These are phyloP conservation scores for Ernsta delagoae DNA, from an alignment of 2,888 invertebrate species.

Conservation along the genomic window DNA sequence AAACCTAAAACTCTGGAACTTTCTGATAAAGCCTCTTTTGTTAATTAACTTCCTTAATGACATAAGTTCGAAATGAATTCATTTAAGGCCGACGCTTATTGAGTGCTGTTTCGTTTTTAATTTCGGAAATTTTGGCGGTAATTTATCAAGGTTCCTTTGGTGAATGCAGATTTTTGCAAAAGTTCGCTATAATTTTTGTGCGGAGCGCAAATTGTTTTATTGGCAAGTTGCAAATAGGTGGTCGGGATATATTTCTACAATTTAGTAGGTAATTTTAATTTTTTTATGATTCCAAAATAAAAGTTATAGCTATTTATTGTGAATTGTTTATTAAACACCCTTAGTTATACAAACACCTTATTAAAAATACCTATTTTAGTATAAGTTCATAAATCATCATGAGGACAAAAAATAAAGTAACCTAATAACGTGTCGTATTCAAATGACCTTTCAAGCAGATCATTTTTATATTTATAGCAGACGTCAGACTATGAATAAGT, in stretches of 20 bases:
- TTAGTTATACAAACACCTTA: no score
- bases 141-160: slow-evolving; percentile 4
- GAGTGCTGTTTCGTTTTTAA: slow-evolving; percentile 48
- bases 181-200: no score
- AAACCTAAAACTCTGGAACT: slow-evolving; percentile 46
- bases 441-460: slow-evolving; percentile 16
- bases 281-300: no score
- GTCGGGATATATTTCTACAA: no score
- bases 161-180: not conserved
- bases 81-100: slow-evolving; percentile 41
- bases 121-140: slow-evolving; percentile 28
- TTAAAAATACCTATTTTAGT: not conserved
- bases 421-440: slow-evolving; percentile 13
- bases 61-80: slow-evolving; percentile 48
- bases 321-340: no score
- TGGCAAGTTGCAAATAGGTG: no score
- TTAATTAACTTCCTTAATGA: slow-evolving; percentile 62
- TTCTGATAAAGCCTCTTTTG: slow-evolving; percentile 62
- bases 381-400: not conserved
- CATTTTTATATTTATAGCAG: slow-evolving; percentile 35
- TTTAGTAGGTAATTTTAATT: no score
- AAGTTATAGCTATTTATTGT: no score
- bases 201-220: no score
- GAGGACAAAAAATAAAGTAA: slow-evolving; percentile 9
- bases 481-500: slow-evolving; percentile 35